Evolutionary conservation across 2,888 invertebrate species (phyloP), one percentile per base, ranked within the genome.

Genomic region (Nymphalis c-album): DNA sequence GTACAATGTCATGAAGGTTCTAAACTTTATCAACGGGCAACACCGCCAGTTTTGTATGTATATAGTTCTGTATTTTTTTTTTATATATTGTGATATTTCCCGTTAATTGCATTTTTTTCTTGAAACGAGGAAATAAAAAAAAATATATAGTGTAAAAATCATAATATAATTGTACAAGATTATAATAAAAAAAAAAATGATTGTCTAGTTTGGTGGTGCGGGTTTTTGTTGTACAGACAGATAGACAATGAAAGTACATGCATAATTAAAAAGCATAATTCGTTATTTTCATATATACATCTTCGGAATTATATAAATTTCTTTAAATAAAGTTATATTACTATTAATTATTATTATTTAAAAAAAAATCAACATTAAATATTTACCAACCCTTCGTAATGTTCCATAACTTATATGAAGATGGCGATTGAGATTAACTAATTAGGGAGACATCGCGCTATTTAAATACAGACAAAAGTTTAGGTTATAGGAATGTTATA

Each of bases 51-150:
- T 62, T 67, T 59, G 58, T 62, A 63, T 63, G 55, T 69, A 66
- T 63, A 69, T 63, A 69, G 65, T 47, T 60, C 40, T 45, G 31
- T 57, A n/a, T 64, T 60, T 45, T 69, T 67, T 53, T 64, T 26
- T 59, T 67, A 61, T 64, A 63, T 60, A 51, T 67, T 68, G 70
- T 70, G 70, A 70, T 70, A 70, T 68, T 45, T 64, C 45, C 55
- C 51, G 45, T 55, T 46, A 46, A 40, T 40, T 63, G 45, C 60
- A 53, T 55, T 53, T 57, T 59, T 57, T 59, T 61, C 55, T 60
- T 63, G 47, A 55, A 64, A 59, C 20, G 68, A 48, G 58, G 55
- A 63, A 64, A 64, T 63, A 60, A 69, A 70, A 68, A 65, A n/a
- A 13, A 63, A 69, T 63, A 59, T 63, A 70, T 51, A 59, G 26